Evolutionary conservation across 2,797 vertebrate genomes (phyloP).

Genomic region (Aulostomus chinensis): DNA sequence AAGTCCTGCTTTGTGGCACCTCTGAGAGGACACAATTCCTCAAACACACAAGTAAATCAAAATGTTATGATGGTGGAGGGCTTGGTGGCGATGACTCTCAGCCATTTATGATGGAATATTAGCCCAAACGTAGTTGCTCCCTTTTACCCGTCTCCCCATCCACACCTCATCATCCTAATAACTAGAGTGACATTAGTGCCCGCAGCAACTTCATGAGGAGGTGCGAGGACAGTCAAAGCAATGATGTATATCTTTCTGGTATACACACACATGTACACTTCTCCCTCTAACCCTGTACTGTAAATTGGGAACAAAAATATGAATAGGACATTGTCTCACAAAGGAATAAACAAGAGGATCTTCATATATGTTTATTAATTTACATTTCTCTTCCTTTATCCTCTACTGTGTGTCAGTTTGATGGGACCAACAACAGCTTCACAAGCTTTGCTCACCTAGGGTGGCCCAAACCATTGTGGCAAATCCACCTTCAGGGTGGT

Average conservation of each 20-base stretch:
- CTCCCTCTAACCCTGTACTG: too few species aligned
- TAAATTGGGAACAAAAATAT: background rate
- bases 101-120: too few species aligned
- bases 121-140: too few species aligned
- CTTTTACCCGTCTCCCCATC: background rate
- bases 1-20: too few species aligned
- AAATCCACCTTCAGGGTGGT: conserved; percentile 42
- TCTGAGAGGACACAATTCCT: too few species aligned
- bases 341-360: conserved; percentile 5
- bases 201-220: conserved; percentile 5
- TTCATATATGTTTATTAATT: conserved; percentile 5
- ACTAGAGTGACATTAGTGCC: background rate
- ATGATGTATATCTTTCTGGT: too few species aligned
- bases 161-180: background rate
- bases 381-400: background rate
- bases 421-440: conserved; percentile 14
- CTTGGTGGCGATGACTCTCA: too few species aligned
- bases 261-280: background rate
- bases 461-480: conserved; percentile 21
- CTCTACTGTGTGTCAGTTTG: conserved; percentile 6
- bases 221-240: background rate
- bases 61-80: too few species aligned
- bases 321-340: background rate
- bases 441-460: conserved; percentile 3
- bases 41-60: too few species aligned